Evolutionary conservation across 2,888 invertebrate species (phyloP).

Genomic region (Mythimna pallens): DNA sequence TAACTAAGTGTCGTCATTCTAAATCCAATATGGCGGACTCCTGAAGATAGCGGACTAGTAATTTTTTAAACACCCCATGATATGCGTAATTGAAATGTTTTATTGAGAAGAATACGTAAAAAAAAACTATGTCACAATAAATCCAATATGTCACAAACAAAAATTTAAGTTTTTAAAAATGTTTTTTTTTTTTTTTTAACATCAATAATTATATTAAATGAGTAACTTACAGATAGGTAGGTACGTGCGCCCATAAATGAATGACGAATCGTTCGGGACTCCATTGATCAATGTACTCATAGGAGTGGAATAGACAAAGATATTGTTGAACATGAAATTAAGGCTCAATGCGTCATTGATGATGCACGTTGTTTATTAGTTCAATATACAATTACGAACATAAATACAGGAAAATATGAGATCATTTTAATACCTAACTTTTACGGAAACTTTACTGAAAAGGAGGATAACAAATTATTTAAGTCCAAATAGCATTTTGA

Average conservation of each 20-base stretch:
- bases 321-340: constrained; percentile 8
- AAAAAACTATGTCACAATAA: too few relatives aligned
- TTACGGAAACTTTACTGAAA: constrained; percentile 18
- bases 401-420: constrained; percentile 28
- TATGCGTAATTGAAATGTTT: too few relatives aligned
- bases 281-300: constrained; percentile 13
- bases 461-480: background rate
- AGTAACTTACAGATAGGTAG: too few relatives aligned
- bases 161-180: too few relatives aligned
- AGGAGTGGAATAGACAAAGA: constrained; percentile 18
- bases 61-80: too few relatives aligned
- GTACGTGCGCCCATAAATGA: constrained; percentile 2
- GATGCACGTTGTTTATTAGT: constrained; percentile 33
- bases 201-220: too few relatives aligned
- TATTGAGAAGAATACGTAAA: too few relatives aligned
- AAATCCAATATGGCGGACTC: too few relatives aligned
- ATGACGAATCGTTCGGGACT: constrained; percentile 13
- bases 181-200: too few relatives aligned
- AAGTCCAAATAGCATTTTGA: background rate
- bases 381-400: background rate
- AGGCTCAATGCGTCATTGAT: constrained; percentile 38
- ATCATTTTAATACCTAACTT: background rate
- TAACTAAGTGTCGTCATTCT: too few relatives aligned
- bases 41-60: too few relatives aligned
- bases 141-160: too few relatives aligned